Evolutionary conservation across 2,888 invertebrate species (phyloP).

Genomic region (Watsonalla binaria): DNA sequence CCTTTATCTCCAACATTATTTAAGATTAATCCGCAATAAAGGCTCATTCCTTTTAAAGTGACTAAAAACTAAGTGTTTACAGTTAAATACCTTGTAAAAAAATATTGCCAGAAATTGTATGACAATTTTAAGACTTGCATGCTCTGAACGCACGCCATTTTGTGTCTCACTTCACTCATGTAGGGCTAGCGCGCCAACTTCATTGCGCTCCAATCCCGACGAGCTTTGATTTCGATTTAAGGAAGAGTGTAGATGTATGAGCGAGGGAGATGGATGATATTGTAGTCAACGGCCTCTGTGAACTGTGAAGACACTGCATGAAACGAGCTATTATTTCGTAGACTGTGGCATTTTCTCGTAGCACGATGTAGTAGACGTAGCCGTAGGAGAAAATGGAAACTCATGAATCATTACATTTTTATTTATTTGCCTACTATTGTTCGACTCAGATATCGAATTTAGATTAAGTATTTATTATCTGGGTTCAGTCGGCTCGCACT

Average conservation of each 20-base stretch:
- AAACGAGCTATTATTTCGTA: slow-evolving; percentile 53
- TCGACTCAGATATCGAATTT: neutral
- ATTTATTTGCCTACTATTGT: neutral
- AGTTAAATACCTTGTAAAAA: too few species aligned
- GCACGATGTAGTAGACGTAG: slow-evolving; percentile 25
- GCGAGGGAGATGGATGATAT: slow-evolving; percentile 51
- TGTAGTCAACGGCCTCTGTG: slow-evolving; percentile 74
- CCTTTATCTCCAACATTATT: too few species aligned
- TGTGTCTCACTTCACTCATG: slow-evolving; percentile 49
- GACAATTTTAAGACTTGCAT: neutral
- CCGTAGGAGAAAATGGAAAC: slow-evolving; percentile 15
- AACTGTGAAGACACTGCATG: slow-evolving; percentile 59
- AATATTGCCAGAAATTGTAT: neutral
- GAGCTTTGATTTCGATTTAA: slow-evolving; percentile 79
- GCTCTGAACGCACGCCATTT: slow-evolving; percentile 50
- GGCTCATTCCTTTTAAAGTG: too few species aligned
- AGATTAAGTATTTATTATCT: too few species aligned
- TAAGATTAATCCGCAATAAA: too few species aligned
- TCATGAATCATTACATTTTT: neutral
- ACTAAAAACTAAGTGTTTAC: slow-evolving; percentile 1
- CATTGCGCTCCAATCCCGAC: slow-evolving; percentile 64
- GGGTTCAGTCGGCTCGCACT: too few species aligned
- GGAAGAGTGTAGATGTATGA: slow-evolving; percentile 66
- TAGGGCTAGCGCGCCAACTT: slow-evolving; percentile 48
- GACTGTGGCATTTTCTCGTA: slow-evolving; percentile 55